Conservation (phyloP, 1,140 invertebrate species). For the Drosophila nigromelanica region DNA sequence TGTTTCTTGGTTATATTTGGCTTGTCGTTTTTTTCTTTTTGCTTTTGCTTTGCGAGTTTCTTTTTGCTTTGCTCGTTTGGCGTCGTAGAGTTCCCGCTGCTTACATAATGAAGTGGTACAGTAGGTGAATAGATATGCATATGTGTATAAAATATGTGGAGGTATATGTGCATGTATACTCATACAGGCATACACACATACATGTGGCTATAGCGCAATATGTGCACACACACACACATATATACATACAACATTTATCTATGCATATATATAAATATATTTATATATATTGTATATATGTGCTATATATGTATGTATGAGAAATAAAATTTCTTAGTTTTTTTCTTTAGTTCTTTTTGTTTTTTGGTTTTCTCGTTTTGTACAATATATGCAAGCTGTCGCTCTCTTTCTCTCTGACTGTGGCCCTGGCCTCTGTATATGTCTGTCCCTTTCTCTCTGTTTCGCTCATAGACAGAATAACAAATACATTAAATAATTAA, state of each 20-base stretch:
- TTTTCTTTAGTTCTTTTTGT: conserved; percentile 3
- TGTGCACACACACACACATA: conserved; percentile 48
- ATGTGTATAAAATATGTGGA: conserved; percentile 50
- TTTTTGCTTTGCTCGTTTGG: conserved; percentile 48
- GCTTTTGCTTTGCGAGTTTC: conserved; percentile 40
- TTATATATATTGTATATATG: conserved; percentile 35
- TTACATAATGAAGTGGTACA: conserved; percentile 80
- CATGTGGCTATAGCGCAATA: conserved; percentile 44
- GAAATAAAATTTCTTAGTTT: conserved; percentile 46
- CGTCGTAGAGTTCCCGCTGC: conserved; percentile 58
- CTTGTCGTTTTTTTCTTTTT: conserved; percentile 40
- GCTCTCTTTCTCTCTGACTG: conserved; percentile 63
- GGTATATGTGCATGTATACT: conserved; percentile 43
- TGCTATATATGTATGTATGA: conserved; percentile 36
- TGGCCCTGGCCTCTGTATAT: conserved; percentile 71
- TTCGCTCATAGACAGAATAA: conserved; percentile 78
- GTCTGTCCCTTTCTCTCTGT: conserved; percentile 72
- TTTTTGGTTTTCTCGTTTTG: conserved; percentile 20
- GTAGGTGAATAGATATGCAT: conserved; percentile 72
- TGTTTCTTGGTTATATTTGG: conserved; percentile 41
- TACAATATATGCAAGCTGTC: conserved; percentile 64
- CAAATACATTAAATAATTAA: conserved; percentile 82
- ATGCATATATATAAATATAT: conserved; percentile 45
- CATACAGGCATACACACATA: conserved; percentile 52
- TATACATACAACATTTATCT: conserved; percentile 25